These are phyloP conservation scores for Emydocephalus ijimae DNA, from an alignment of 2,113 vertebrate species.

Conservation along the genomic window DNA sequence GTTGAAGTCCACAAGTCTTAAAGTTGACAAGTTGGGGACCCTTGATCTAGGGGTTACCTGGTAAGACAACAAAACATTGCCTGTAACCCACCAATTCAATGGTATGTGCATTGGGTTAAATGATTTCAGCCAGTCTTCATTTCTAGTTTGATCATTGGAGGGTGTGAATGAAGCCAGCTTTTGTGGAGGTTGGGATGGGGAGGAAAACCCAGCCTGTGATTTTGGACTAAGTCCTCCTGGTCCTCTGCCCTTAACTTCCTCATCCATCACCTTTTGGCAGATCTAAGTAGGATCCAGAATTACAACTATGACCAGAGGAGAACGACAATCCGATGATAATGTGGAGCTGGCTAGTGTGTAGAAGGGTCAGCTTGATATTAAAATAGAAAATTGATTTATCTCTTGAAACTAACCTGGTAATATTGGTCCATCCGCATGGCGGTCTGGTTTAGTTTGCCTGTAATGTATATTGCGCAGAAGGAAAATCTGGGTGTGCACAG, in stretches of 20 bases:
- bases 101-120: background rate
- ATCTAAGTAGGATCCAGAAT: background rate
- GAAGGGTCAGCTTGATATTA: background rate
- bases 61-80: background rate
- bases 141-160: background rate
- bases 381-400: background rate
- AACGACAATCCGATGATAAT: background rate
- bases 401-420: background rate
- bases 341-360: background rate
- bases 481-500: background rate
- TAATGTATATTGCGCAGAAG: background rate
- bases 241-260: background rate
- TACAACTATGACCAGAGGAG: background rate
- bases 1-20: too few relatives aligned
- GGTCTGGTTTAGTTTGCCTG: background rate
- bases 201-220: too few relatives aligned
- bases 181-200: too few relatives aligned
- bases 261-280: background rate
- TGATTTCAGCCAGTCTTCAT: background rate
- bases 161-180: background rate
- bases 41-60: background rate
- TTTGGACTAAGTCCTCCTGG: background rate
- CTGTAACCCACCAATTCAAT: background rate
- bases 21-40: too few relatives aligned
- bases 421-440: background rate